Base-by-base conservation (phyloP, 2,113 vertebrate genomes). In the Triplophysa siluroides region DNA sequence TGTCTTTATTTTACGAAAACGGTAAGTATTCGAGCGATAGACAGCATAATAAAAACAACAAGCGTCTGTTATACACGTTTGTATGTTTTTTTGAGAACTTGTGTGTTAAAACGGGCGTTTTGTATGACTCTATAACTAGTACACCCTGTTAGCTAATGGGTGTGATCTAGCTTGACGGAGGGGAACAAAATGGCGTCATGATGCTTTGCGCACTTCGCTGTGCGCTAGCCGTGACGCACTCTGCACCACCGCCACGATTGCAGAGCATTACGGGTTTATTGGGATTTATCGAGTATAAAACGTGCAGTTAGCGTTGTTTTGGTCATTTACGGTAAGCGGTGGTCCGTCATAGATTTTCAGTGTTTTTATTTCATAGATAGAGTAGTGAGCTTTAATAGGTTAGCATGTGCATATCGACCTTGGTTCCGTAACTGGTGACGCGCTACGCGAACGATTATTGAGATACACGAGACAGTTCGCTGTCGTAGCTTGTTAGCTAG, bases 1-100 rank as follows among this genome's bases (percentile, higher is more conserved):
- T 98, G 97, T 98, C 97, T 98, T 98, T 97, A 95, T 97, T 98
- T 96, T 96, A 96, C 95, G 94, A 94, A 98, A 96, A 97, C 96
- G 96, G 97, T 99, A 90, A 90, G 90, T 81, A 66, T 10, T 21
- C 54, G 16, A 54, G 50, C 2, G 16, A 16, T 19, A 54, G 1
- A 18, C 18, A 8, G 2, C 14, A 16, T 54, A 18, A 50, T n/a
- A 13, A 13, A 8, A 50, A 50, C 45, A 12, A 50, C 14, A 13
- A 13, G 1, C 12, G 16, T 47, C 1, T 47, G 12, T 24, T 65
- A 4, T 10, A 47, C 13, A 6, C 6, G 33, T 18, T 38, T 21
- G 13, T 1, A 0, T 7, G 8, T 4, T 21, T 62, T n/a, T 5
- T 24, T 19, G 7, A 19, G 2, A 24, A 3, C 0, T 3, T 66